Evolutionary conservation across 2,888 invertebrate species (phyloP).

Genomic region (Hyles lineata): DNA sequence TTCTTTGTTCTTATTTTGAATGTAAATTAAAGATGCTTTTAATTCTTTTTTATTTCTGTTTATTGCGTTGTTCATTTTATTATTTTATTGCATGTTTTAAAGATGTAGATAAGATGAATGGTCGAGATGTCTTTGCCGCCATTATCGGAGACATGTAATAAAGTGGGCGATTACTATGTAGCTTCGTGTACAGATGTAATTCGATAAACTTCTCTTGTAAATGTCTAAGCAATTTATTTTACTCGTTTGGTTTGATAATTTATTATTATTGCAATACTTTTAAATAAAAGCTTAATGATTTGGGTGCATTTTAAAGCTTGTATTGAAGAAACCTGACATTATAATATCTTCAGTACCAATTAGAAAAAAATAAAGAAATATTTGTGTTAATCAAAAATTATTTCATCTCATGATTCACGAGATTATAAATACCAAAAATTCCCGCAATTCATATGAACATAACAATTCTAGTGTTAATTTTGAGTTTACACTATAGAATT

Average conservation of each 20-base stretch:
- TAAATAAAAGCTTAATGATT: too few species aligned
- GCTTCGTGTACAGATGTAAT: not conserved
- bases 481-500: not conserved
- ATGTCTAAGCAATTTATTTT: not conserved
- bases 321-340: too few species aligned
- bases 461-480: not conserved
- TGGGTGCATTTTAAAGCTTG: too few species aligned
- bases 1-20: not conserved
- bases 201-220: not conserved
- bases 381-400: too few species aligned
- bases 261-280: not conserved
- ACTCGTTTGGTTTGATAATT: not conserved
- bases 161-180: not conserved
- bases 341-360: too few species aligned
- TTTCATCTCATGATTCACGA: not conserved
- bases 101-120: not conserved
- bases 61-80: not conserved
- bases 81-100: constrained; percentile 3
- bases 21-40: not conserved
- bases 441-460: not conserved
- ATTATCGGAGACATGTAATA: constrained; percentile 8
- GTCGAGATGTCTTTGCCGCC: not conserved
- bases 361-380: too few species aligned
- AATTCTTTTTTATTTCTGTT: not conserved
- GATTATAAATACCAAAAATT: not conserved